Percentiles rank a stretch among this genome's conserved stretches.
phyloP scores from a whole-genome alignment of 2,888 invertebrate species.

The Chrysotoxum bicinctum region DNA sequence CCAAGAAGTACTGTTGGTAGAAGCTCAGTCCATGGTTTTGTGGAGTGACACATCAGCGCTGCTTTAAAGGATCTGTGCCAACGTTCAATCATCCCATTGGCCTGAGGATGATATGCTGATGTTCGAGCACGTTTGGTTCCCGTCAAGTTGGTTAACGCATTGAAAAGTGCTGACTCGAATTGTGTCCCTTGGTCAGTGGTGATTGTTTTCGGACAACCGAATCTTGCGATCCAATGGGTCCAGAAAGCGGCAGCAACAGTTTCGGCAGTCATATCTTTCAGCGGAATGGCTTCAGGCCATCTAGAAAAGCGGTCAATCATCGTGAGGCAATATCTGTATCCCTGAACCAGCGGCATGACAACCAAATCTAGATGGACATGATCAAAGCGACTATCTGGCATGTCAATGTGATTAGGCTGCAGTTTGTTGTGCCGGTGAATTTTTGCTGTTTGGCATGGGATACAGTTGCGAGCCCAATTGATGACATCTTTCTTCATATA shows the following conservation, averaged over 20 bases:
- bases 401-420: too few species aligned
- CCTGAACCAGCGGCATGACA: too few species aligned
- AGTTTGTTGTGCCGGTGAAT: too few species aligned
- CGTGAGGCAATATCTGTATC: too few species aligned
- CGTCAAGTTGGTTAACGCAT: constrained; percentile 41
- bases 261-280: constrained; percentile 21
- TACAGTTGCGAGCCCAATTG: too few species aligned
- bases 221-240: constrained; percentile 30
- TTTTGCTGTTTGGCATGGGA: too few species aligned
- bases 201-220: constrained; percentile 20
- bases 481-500: too few species aligned
- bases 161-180: constrained; percentile 18
- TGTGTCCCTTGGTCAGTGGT: constrained; percentile 33
- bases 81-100: too few species aligned
- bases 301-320: too few species aligned
- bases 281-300: constrained; percentile 7
- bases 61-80: constrained; percentile 80
- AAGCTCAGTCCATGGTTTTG: constrained; percentile 74
- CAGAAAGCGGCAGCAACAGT: constrained; percentile 10
- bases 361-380: too few species aligned
- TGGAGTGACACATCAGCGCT: constrained; percentile 75
- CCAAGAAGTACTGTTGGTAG: constrained; percentile 78
- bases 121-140: constrained; percentile 36
- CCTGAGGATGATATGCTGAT: background rate
- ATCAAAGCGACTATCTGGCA: too few species aligned